Evolutionary conservation across 2,888 invertebrate species (phyloP).

Genomic region (Trimorus sp.): DNA sequence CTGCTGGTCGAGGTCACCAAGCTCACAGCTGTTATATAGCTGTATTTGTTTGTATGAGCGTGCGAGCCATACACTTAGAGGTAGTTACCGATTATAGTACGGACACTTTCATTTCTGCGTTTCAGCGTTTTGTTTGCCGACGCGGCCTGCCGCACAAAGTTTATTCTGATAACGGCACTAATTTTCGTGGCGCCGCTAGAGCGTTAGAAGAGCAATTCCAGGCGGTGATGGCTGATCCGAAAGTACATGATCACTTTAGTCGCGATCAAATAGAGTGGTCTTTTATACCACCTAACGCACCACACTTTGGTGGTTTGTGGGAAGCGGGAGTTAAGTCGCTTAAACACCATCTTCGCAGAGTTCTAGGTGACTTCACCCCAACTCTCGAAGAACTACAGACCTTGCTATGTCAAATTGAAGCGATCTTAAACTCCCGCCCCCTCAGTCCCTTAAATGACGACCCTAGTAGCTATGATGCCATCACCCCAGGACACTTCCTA

Average conservation of each 20-base stretch:
- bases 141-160: not conserved
- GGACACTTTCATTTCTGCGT: not conserved
- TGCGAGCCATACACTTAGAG: conserved; percentile 8
- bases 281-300: conserved; percentile 11
- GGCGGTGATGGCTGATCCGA: not conserved
- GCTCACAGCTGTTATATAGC: too few relatives aligned
- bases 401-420: not conserved
- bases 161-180: conserved; percentile 3
- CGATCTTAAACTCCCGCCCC: not conserved
- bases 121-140: not conserved
- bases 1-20: too few relatives aligned
- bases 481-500: conserved; percentile 1
- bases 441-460: not conserved
- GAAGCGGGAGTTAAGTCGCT: conserved; percentile 15
- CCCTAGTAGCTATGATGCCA: not conserved
- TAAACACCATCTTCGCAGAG: not conserved
- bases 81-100: not conserved
- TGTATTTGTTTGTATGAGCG: not conserved
- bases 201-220: not conserved
- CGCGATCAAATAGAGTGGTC: not conserved
- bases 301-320: conserved; percentile 24
- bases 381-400: conserved; percentile 1
- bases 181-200: not conserved
- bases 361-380: not conserved
- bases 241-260: not conserved